Base-by-base conservation (phyloP, 2,888 invertebrate genomes). In the Liopterus haemorrhoidalis region DNA sequence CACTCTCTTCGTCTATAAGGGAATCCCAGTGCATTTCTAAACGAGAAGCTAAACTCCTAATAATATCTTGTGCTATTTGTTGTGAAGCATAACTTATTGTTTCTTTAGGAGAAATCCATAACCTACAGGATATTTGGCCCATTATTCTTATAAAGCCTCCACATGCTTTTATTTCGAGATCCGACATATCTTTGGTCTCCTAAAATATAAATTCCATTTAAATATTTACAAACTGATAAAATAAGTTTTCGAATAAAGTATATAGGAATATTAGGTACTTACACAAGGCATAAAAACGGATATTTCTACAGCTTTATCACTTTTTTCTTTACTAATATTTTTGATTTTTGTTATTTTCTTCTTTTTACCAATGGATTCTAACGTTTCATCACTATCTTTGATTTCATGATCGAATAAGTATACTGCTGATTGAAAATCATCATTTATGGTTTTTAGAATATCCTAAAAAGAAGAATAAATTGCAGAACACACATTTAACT, bases 1-100 rank as follows among this genome's bases (percentile, higher is more conserved):
- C 72, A 62, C 78, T 79, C 59, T 81, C 81, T 63, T 88, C 89
- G 67, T 89, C 89, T 54, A 90, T 85, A 41, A 93, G 71, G 43
- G 92, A 92, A 68, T 93, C 93, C 74, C 90, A 92, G 62, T 93
- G 89, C 76, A 94, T 85, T 58, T 91, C 90, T 60, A 93, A 79
- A 49, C 94, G 74, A 8, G 91, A 82, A 8, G 84, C 79, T 45
- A 94, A 69, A 41, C 93, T 93, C 46, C 93, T 74, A 51, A 92
- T 73, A 16, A 93, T 79, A 61, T 95, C 94, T 62, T 85, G 80
- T 59, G 83, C 83, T 8, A 94, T 73, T 15, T 86, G 85, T 52
- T 70, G 67, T 16, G 81, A 76, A 1, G 85, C 85, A 61, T 86
- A 85, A 35, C 71, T 71, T 19, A 90, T 76, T 2, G 81, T 82